Base-by-base conservation (phyloP, 2,113 vertebrate species). In the Petrocephalus microphthalmus region DNA sequence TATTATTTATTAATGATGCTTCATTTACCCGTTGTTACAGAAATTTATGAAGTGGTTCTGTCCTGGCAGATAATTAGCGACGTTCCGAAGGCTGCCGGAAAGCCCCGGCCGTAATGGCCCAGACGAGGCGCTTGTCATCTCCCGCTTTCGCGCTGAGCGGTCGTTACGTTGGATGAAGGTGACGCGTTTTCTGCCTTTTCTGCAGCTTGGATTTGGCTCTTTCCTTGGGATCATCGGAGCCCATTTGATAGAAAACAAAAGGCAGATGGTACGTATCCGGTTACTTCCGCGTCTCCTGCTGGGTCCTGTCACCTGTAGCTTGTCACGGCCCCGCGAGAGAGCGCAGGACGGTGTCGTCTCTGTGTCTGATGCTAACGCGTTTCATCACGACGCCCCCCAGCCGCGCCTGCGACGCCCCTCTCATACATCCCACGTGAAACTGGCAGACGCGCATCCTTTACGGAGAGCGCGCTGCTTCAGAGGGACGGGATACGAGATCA, bases 151-250 rank as follows among this genome's bases (percentile, higher is more conserved):
- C 45, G 56, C 8, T 89, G n/a, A 45, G 22, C 42, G 42, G 4
- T 8, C 17, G 22, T 37, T 37, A 33, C 52, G 8, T 57, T 56
- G 8, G 42, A 42, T 13, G 6, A 29, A 51, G 25, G 25, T 52
- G 25, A n/a, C 33, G 11, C 33, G 10, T 20, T 7, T 83, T 22
- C 29, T 45, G 19, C 74, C 56, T 87, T 85, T 88, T 91, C 96
- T 96, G 91, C 95, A 99, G 98, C 96, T 99, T 90, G 98, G 98
- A 90, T 98, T 99, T 89, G 98, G 98, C 89, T 99, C 98, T 0
- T 98, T 99, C 93, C 97, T 99, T 92, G 98, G 98, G 96, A 98
- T 99, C 93, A 99, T 99, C 0, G 98, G 98, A 82, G 96, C 98
- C 92, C 98, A 99, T 95, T 95, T 99, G 93, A 97, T 99, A 92